Percentiles rank a stretch among this genome's conserved stretches.
Evolutionary conservation across 2,113 vertebrate genomes (phyloP).

Genomic region (Oryzias woworae): DNA sequence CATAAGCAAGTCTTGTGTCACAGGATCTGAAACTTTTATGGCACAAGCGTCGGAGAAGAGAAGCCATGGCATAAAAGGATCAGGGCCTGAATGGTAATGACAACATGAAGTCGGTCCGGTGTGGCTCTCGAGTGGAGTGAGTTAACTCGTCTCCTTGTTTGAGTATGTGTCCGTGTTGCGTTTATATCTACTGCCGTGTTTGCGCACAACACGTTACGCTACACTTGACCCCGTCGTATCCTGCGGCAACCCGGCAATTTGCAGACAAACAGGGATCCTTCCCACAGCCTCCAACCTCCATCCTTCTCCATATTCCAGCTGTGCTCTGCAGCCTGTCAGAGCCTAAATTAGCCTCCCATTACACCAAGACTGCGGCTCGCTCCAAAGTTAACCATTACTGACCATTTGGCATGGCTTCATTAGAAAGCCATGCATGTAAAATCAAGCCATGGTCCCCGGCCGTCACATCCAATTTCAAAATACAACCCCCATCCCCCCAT

Average conservation of each 20-base stretch:
- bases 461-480: conserved; percentile 74
- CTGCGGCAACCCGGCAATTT: conserved; percentile 46
- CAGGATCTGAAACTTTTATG: conserved; percentile 66
- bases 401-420: conserved; percentile 70
- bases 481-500: conserved; percentile 50
- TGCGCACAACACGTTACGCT: conserved; percentile 12
- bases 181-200: conserved; percentile 31
- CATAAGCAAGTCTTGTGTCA: conserved; percentile 60
- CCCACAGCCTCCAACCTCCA: conserved; percentile 11
- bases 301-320: conserved; percentile 45
- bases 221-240: conserved; percentile 49
- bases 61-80: conserved; percentile 53
- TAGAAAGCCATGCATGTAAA: conserved; percentile 72
- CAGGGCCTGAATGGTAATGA: conserved; percentile 59
- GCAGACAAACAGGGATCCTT: conserved; percentile 46
- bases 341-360: conserved; percentile 65
- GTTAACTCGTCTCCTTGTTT: conserved; percentile 20
- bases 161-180: conserved; percentile 17
- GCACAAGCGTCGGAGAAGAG: conserved; percentile 21
- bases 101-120: conserved; percentile 40
- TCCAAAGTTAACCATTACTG: conserved; percentile 68
- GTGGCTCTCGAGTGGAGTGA: conserved; percentile 29
- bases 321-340: conserved; percentile 43
- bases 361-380: conserved; percentile 47
- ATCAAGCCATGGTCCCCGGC: conserved; percentile 54